Evolutionary conservation across 2,113 vertebrate genomes (phyloP), one percentile per base, ranked within the genome.

Genomic region (Nothoprocta perdicaria): DNA sequence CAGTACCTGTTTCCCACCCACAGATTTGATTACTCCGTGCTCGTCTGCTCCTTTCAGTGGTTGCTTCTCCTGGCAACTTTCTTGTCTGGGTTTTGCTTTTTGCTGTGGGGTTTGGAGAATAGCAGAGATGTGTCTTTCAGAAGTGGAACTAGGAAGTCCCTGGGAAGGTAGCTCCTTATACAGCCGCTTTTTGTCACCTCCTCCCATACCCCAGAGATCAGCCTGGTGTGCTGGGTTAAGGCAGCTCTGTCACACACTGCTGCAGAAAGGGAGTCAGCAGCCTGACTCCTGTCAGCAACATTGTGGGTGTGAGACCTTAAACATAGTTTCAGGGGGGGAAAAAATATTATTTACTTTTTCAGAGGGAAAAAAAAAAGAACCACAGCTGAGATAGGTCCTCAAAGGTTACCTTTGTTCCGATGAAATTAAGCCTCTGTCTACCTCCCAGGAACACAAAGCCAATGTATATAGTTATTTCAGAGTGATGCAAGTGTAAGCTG

Each of bases 271-370:
- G 2, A 57, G 33, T 10, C 1, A 1, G 27, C 38, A 50, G 69
- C 33, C 18, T 43, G 53, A 29, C 12, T 79, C 31, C 53, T 79
- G 12, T 9, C 52, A 41, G 18, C 8, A 55, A 27, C 52, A 27
- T 1, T 0, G 2, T 33, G 9, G 50, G 12, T 53, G 3, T 45
- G 38, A 74, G 21, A 17, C 33, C 22, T 52, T 43, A 27, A n/a
- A 26, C 8, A 35, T 10, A 26, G 5, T 50, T 53, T 58, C 0
- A 0, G 52, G 38, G 67, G 67, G 31, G 41, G 52, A 35, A 26
- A 27, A 83, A 38, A 13, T 35, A 23, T 60, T 87, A 14, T 55
- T 84, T 76, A 24, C 6, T 69, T 76, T 87, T 72, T 52, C 13
- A 43, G 31, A 1, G 0, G 33, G 35, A 9, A 33, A 24, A 57